Conservation (phyloP, 1,140 invertebrate species). For the Drosophila auraria region DNA sequence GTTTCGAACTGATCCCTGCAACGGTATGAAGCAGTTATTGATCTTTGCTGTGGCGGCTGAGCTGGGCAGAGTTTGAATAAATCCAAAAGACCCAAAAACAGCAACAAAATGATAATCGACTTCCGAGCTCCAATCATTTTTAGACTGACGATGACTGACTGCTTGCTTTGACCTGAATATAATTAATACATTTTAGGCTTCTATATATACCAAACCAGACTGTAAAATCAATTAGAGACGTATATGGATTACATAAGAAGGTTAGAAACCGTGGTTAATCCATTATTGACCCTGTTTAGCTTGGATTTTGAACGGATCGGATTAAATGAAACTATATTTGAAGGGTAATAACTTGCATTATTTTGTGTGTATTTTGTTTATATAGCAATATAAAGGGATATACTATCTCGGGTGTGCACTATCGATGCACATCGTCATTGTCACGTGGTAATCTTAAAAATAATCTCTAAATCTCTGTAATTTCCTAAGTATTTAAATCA, state of each 20-base stretch:
- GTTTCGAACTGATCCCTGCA: too few relatives aligned
- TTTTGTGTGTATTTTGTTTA: too few relatives aligned
- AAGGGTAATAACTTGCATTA: too few relatives aligned
- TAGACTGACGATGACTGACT: neutral
- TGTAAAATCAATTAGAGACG: neutral
- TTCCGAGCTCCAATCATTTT: neutral
- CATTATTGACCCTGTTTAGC: neutral
- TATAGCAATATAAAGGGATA: neutral
- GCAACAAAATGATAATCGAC: neutral
- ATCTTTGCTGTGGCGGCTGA: too few relatives aligned
- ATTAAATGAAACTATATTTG: too few relatives aligned
- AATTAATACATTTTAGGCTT: neutral
- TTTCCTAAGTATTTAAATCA: neutral
- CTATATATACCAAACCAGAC: neutral
- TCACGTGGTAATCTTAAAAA: neutral
- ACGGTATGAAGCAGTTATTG: too few relatives aligned
- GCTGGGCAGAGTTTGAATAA: neutral
- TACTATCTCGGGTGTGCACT: too few relatives aligned
- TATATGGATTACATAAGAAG: neutral
- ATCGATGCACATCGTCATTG: too few relatives aligned
- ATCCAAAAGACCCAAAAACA: neutral
- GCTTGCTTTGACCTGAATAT: neutral
- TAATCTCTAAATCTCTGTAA: neutral
- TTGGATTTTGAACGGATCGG: neutral
- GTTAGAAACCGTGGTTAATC: neutral